Percentiles rank a stretch among this genome's conserved stretches.
Conservation (phyloP, 2,797 vertebrate species). For the Huso huso region DNA sequence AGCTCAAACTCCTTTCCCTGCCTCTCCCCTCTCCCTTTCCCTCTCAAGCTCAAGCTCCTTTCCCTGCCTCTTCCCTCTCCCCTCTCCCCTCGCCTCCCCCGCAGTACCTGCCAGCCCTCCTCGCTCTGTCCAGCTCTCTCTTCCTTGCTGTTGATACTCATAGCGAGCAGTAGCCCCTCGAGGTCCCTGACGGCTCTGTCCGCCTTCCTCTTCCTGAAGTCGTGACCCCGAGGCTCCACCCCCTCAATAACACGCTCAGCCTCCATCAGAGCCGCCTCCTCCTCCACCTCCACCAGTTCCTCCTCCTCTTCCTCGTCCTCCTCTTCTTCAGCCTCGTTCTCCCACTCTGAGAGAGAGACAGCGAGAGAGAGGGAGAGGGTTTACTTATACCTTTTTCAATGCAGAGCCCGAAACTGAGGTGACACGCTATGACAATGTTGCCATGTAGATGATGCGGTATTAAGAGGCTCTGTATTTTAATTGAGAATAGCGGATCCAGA, state of each 20-base stretch:
- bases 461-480: no score
- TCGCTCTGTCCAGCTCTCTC: conserved; percentile 24
- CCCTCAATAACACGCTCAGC: conserved; percentile 76
- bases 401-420: no score
- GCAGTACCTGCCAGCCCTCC: conserved; percentile 46
- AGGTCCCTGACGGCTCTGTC: conserved; percentile 34
- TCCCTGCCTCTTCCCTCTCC: no score
- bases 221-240: conserved; percentile 28
- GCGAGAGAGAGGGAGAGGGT: neutral
- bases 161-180: conserved; percentile 57
- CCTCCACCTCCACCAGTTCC: conserved; percentile 63
- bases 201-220: conserved; percentile 27
- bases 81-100: no score
- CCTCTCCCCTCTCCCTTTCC: no score
- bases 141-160: conserved; percentile 51
- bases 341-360: conserved; percentile 13
- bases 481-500: no score
- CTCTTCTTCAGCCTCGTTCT: conserved; percentile 29
- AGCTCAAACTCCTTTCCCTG: no score
- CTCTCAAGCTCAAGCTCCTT: no score
- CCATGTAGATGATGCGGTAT: no score
- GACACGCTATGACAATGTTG: no score
- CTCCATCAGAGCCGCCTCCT: conserved; percentile 80
- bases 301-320: conserved; percentile 37
- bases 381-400: no score